Evolutionary conservation across 1,140 invertebrate species (phyloP), one percentile per base, ranked within the genome.

Genomic region (Heliconius hermathena): DNA sequence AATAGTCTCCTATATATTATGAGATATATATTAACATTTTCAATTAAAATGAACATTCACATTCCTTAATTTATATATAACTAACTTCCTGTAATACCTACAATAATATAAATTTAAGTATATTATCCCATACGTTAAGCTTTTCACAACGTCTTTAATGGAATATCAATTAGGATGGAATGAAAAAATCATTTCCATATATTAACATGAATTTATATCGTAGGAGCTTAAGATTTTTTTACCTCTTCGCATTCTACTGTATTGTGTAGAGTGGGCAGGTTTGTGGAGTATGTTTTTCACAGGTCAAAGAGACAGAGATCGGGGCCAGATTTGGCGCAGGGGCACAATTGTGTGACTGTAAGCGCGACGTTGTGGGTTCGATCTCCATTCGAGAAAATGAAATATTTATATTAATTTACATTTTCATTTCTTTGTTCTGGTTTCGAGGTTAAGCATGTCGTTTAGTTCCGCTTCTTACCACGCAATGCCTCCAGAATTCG

Each of bases 91-190:
- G 11, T 57, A 54, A 9, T 66, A 29, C 26, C 1, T 66, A 26
- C 33, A 18, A 38, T 66, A 33, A 66, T 29, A 38, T 36, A 38
- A 60, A 60, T 38, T 20, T 38, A 26, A 22, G 3, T 22, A 60
- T 75, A 75, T 66, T 60, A 66, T 38, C 33, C 54, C 33, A 66
- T 38, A 16, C 11, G 52, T 74, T 36, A 74, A 49, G 71, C 29
- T 72, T 72, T 72, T 72, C 71, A 16, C 20, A 72, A 38, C 71
- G 29, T n/a, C 18, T 38, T 66, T 26, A 66, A 66, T 66, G 60
- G 3, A 66, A 26, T 66, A 4, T 66, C 22, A 66, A 66, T 66
- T 29, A 29, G 33, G 54, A 46, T 41, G 38, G 20, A n/a, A 41
- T 4, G 41, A 46, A 38, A 74, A 75, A 41, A 8, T 60, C 16